These are phyloP conservation scores for Lasiurus cinereus DNA, from an alignment of 2,113 vertebrate genomes.

Conservation along the genomic window DNA sequence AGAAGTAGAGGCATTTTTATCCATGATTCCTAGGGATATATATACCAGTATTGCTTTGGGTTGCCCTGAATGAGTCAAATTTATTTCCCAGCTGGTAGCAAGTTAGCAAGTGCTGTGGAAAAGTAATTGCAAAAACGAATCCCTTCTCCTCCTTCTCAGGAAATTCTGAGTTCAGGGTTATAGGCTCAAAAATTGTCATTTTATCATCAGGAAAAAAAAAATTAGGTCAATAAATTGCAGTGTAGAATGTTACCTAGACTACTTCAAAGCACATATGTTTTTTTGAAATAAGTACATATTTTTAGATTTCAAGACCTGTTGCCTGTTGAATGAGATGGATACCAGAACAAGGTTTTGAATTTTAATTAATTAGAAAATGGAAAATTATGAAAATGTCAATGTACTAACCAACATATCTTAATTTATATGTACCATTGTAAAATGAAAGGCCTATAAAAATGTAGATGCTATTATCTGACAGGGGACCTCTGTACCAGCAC, in stretches of 20 bases:
- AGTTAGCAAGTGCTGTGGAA: not conserved
- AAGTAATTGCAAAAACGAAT: not conserved
- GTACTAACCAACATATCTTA: not conserved
- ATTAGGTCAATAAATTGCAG: not conserved
- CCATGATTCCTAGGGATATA: not conserved
- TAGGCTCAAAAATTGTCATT: slow-evolving; percentile 13
- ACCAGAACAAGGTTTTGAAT: slow-evolving; percentile 24
- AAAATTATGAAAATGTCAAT: not conserved
- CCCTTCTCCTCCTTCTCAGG: not conserved
- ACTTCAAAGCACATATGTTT: not conserved
- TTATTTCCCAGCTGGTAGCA: not conserved
- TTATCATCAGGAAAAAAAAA: not conserved
- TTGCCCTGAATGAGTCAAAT: slow-evolving; percentile 21
- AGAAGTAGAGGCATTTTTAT: slow-evolving; percentile 3
- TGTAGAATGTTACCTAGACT: not conserved
- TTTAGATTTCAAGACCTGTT: not conserved
- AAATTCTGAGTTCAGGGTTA: not conserved
- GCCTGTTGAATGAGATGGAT: not conserved
- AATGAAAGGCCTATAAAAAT: not conserved
- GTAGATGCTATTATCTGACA: not conserved
- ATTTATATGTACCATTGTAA: not conserved
- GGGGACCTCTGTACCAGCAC: not conserved
- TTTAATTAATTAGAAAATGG: not conserved
- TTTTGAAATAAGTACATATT: not conserved
- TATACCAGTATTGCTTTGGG: not conserved